These are phyloP conservation scores for Caenorhabditis japonica DNA, from an alignment of 2,888 invertebrate species.

Conservation along the genomic window DNA sequence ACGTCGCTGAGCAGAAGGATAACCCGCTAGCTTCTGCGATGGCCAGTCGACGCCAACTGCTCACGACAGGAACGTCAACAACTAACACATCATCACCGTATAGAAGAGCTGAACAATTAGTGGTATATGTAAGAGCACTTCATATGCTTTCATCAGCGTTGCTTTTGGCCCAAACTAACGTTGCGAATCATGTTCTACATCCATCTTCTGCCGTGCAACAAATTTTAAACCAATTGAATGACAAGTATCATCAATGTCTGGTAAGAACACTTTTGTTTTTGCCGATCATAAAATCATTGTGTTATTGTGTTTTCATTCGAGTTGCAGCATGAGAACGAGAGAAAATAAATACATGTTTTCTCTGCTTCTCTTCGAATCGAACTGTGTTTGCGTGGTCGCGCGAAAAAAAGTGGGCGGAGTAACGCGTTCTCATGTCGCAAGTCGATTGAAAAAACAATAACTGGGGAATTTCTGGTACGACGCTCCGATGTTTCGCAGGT, in stretches of 20 bases:
- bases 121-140: slow-evolving; percentile 89
- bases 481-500: no score
- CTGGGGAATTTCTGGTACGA: no score
- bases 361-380: no score
- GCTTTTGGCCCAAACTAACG: slow-evolving; percentile 79
- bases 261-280: slow-evolving; percentile 83
- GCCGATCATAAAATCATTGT: background rate
- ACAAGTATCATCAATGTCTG: slow-evolving; percentile 90
- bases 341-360: no score
- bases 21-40: slow-evolving; percentile 77
- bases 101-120: slow-evolving; percentile 85
- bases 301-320: no score
- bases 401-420: no score
- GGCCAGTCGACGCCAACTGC: slow-evolving; percentile 32
- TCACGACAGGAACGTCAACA: slow-evolving; percentile 21
- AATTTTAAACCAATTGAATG: slow-evolving; percentile 90
- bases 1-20: slow-evolving; percentile 81
- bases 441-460: no score
- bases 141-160: slow-evolving; percentile 95
- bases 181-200: slow-evolving; percentile 83
- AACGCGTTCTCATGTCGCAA: no score
- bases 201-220: slow-evolving; percentile 87
- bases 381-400: no score
- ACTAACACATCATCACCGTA: slow-evolving; percentile 73
- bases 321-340: no score